A percentile compares a stretch with the other conserved stretches of the same genome.
Conservation (phyloP, 2,797 vertebrate species). For the Catamblyrhynchus diadema region DNA sequence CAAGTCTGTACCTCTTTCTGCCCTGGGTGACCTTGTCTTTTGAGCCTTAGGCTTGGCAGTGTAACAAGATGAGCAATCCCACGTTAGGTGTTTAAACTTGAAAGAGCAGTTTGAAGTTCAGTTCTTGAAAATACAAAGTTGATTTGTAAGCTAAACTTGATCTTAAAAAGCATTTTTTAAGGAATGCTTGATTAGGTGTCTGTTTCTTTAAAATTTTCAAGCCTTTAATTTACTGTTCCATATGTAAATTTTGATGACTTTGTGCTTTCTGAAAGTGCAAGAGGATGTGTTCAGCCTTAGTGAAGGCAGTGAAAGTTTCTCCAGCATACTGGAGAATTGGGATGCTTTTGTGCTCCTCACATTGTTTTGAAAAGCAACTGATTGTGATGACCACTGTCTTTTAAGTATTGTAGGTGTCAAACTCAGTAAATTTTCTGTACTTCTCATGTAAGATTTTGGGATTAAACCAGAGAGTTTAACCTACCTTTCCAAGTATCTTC, state of each 20-base stretch:
- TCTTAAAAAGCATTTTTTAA: background rate
- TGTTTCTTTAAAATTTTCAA: background rate
- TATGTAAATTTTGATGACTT: background rate
- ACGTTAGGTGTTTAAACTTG: background rate
- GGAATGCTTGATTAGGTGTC: background rate
- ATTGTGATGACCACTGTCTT: background rate
- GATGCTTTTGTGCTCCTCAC: background rate
- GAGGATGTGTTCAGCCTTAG: background rate
- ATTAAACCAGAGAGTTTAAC: background rate
- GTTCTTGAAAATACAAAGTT: background rate
- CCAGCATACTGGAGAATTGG: background rate
- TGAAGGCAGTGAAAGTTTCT: background rate
- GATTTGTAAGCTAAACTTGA: background rate
- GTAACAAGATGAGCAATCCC: background rate
- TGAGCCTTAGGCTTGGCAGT: background rate
- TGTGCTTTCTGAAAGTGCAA: slow-evolving; percentile 2
- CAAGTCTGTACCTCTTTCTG: background rate
- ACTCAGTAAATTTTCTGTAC: background rate
- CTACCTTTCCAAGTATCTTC: background rate
- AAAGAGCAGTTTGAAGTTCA: background rate
- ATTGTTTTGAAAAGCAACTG: background rate
- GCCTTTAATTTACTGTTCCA: background rate
- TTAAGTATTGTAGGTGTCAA: background rate
- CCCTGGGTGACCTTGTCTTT: background rate
- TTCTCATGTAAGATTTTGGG: background rate